These are phyloP conservation scores for Petrolisthes manimaculis DNA, from an alignment of 2,888 invertebrate genomes.

Conservation along the genomic window DNA sequence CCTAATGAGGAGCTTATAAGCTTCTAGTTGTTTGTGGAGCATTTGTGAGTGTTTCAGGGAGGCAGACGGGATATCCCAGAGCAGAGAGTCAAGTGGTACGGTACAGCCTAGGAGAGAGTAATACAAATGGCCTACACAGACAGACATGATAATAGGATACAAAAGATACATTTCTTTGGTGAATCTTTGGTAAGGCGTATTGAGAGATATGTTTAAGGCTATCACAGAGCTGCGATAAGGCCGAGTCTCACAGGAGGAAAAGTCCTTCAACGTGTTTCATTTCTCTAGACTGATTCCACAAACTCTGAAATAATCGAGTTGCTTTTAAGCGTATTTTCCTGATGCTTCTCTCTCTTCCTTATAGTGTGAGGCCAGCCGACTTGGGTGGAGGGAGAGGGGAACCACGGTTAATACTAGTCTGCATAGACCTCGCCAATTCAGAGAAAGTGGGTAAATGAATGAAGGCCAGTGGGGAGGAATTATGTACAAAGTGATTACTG, in stretches of 20 bases:
- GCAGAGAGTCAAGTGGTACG: not conserved
- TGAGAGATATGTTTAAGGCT: slow-evolving; percentile 59
- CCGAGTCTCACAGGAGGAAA: slow-evolving; percentile 56
- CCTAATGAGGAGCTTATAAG: too few species aligned
- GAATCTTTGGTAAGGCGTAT: slow-evolving; percentile 59
- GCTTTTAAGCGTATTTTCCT: slow-evolving; percentile 8
- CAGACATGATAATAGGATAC: slow-evolving; percentile 39
- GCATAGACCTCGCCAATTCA: slow-evolving; percentile 36
- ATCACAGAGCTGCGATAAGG: slow-evolving; percentile 60
- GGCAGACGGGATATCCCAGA: not conserved
- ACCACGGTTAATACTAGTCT: slow-evolving; percentile 15
- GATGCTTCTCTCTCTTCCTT: not conserved
- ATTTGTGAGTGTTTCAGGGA: not conserved
- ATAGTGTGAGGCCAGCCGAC: slow-evolving; percentile 38
- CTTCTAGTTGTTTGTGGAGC: too few species aligned
- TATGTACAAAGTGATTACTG: not conserved
- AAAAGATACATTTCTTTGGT: slow-evolving; percentile 62
- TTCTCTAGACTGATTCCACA: slow-evolving; percentile 19
- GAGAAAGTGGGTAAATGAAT: not conserved
- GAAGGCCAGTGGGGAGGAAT: not conserved
- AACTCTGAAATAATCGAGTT: slow-evolving; percentile 18
- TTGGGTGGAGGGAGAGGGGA: slow-evolving; percentile 8
- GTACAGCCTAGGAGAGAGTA: slow-evolving; percentile 5
- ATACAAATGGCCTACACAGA: not conserved
- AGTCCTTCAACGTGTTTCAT: slow-evolving; percentile 42